Conservation (phyloP, 2,113 vertebrate genomes). For the Pheucticus melanocephalus region DNA sequence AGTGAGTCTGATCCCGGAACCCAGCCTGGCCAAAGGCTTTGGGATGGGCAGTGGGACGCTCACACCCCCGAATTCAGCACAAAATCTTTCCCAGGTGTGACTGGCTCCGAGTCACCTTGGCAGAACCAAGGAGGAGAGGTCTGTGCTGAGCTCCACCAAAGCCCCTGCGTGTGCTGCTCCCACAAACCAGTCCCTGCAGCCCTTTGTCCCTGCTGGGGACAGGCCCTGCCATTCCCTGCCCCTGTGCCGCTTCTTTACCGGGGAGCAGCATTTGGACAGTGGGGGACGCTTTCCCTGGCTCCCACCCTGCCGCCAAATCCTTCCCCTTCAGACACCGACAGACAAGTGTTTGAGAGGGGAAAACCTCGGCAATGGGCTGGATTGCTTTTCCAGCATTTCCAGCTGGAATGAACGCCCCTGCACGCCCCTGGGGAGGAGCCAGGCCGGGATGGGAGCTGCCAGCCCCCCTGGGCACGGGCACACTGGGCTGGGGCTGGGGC, state of each 20-base stretch:
- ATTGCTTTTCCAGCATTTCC: not conserved
- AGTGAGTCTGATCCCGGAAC: accelerated
- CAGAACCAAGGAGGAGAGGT: not conserved
- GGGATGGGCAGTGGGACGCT: not conserved
- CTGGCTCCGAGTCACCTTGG: not conserved
- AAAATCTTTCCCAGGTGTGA: not conserved
- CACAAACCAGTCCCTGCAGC: not conserved
- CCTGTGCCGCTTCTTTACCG: not conserved
- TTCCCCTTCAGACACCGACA: not conserved
- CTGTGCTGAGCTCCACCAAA: not conserved
- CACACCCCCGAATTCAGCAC: not conserved
- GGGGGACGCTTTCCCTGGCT: not conserved
- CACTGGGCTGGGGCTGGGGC: accelerated
- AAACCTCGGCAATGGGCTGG: not conserved
- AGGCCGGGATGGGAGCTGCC: not conserved
- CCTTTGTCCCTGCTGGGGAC: not conserved
- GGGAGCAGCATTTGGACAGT: not conserved
- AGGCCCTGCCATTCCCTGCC: not conserved
- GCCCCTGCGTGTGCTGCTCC: not conserved
- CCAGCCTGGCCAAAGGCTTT: not conserved
- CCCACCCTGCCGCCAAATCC: not conserved
- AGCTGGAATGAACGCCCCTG: not conserved
- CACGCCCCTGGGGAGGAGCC: not conserved
- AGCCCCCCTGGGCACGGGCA: accelerated
- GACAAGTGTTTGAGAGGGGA: not conserved